Conservation (phyloP, 2,797 vertebrate genomes). For the Graptemys geographica region DNA sequence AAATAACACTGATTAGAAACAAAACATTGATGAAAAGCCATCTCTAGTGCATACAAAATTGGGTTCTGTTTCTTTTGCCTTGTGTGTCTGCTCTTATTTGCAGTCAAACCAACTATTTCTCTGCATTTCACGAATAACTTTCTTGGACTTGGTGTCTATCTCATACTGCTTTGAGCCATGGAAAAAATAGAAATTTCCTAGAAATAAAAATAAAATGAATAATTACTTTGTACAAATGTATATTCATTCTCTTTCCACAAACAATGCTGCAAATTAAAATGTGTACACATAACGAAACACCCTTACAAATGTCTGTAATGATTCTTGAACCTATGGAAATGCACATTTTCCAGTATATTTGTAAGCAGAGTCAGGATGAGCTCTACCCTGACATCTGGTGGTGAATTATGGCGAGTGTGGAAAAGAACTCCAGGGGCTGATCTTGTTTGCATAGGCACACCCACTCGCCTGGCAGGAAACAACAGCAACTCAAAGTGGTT, state of each 20-base stretch:
- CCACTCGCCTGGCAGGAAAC: too few relatives aligned
- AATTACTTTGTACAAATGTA: not conserved
- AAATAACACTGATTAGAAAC: not conserved
- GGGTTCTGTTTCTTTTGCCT: not conserved
- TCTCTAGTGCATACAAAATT: not conserved
- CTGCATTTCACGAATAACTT: slow-evolving; percentile 64
- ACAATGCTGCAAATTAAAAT: not conserved
- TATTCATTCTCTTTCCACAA: not conserved
- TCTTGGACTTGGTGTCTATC: slow-evolving; percentile 61
- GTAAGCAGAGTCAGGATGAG: too few relatives aligned
- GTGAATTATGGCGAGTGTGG: too few relatives aligned
- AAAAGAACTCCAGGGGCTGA: too few relatives aligned
- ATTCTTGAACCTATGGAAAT: not conserved
- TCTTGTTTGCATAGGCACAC: too few relatives aligned
- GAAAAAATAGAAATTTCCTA: slow-evolving; percentile 82
- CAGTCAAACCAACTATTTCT: slow-evolving; percentile 78
- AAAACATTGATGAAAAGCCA: not conserved
- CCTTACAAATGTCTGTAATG: not conserved
- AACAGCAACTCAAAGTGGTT: too few relatives aligned
- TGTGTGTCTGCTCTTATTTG: not conserved
- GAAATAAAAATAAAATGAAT: slow-evolving; percentile 46
- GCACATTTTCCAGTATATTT: not conserved
- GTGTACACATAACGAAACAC: not conserved
- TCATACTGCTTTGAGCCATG: slow-evolving; percentile 73
- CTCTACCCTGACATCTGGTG: too few relatives aligned